Conservation (phyloP, 1,140 invertebrate species). For the Anadara kagoshimensis region DNA sequence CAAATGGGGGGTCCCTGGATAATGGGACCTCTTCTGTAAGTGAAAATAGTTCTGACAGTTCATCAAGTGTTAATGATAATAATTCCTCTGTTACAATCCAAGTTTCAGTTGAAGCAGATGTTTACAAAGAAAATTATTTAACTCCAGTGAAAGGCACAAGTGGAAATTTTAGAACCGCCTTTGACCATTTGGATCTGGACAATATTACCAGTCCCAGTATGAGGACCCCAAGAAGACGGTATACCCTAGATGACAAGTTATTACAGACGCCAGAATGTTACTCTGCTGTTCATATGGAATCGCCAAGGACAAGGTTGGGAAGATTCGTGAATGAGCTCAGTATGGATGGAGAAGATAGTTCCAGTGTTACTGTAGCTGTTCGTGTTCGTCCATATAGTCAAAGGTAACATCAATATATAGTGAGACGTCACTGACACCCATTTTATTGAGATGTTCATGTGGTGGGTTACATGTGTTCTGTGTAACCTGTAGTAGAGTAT, state of each 20-base stretch:
- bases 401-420: constrained; percentile 60
- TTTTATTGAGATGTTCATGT: too few species aligned
- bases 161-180: not conserved
- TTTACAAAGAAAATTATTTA: constrained; percentile 33
- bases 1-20: not conserved
- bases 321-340: constrained; percentile 26
- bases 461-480: too few species aligned
- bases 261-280: constrained; percentile 70
- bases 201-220: constrained; percentile 11
- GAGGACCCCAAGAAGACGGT: constrained; percentile 47
- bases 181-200: not conserved
- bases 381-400: constrained; percentile 79
- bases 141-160: constrained; percentile 34
- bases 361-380: constrained; percentile 78
- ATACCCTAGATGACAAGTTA: constrained; percentile 57
- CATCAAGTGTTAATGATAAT: not conserved
- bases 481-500: too few species aligned
- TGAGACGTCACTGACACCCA: too few species aligned
- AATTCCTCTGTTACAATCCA: not conserved
- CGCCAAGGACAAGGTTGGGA: constrained; percentile 39
- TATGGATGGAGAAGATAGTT: constrained; percentile 57
- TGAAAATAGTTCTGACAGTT: not conserved
- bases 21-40: not conserved
- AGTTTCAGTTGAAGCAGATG: not conserved
- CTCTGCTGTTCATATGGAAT: constrained; percentile 58